Evolutionary conservation across 2,888 invertebrate genomes (phyloP).

Genomic region (Mythimna pallens): DNA sequence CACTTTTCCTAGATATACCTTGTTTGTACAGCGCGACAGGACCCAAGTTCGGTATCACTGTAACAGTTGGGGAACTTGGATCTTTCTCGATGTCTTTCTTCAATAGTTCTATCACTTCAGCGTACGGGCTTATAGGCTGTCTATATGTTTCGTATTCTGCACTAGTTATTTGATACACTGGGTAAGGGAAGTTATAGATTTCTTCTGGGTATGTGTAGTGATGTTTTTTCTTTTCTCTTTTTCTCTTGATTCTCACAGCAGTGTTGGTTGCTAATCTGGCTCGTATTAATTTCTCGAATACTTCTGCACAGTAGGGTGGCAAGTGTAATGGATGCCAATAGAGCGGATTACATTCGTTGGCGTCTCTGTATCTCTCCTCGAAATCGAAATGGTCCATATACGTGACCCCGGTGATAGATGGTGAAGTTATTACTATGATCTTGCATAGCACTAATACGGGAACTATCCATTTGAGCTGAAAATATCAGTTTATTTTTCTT

Average conservation of each 20-base stretch:
- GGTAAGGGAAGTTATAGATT: slow-evolving; percentile 17
- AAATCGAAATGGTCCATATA: slow-evolving; percentile 84
- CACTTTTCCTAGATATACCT: slow-evolving; percentile 79
- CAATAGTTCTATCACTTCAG: slow-evolving; percentile 75
- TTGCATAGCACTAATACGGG: slow-evolving; percentile 51
- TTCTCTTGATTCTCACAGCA: slow-evolving; percentile 69
- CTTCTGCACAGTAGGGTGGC: slow-evolving; percentile 78
- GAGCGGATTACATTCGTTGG: slow-evolving; percentile 82
- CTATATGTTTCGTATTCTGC: slow-evolving; percentile 34
- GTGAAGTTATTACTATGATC: slow-evolving; percentile 53
- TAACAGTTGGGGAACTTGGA: slow-evolving; percentile 75
- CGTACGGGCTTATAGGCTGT: slow-evolving; percentile 67
- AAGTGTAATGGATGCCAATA: slow-evolving; percentile 85
- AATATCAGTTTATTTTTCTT: slow-evolving; percentile 25
- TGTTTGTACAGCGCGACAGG: slow-evolving; percentile 80
- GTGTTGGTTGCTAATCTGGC: slow-evolving; percentile 64
- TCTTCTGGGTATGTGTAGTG: slow-evolving; percentile 18
- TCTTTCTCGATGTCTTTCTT: slow-evolving; percentile 73
- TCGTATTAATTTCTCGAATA: slow-evolving; percentile 78
- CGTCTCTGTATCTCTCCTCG: slow-evolving; percentile 77
- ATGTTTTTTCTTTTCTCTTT: slow-evolving; percentile 50
- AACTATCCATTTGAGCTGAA: slow-evolving; percentile 66
- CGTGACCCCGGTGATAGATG: slow-evolving; percentile 82
- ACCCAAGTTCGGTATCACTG: slow-evolving; percentile 76
- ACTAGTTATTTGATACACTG: slow-evolving; percentile 34